Percentiles rank a stretch among this genome's conserved stretches.
phyloP scores from a whole-genome alignment of 2,113 vertebrate genomes.

The Protomyctophum bolini region DNA sequence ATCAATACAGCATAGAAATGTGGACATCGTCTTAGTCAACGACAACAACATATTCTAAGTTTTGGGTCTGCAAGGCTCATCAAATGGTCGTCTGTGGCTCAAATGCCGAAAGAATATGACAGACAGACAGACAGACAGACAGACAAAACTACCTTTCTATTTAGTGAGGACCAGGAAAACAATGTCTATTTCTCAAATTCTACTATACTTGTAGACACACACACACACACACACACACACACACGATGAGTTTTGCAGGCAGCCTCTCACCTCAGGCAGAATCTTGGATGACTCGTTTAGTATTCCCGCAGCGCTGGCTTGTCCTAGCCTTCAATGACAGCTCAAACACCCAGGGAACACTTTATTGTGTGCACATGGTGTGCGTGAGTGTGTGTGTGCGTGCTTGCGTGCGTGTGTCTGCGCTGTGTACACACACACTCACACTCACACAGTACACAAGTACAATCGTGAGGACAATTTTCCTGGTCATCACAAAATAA shows the following conservation, averaged over 20 bases:
- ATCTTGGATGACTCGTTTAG: conserved; percentile 5
- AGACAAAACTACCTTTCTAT: background rate
- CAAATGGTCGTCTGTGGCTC: no score
- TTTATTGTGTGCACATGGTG: background rate
- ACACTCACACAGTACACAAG: background rate
- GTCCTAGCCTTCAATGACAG: conserved; percentile 5
- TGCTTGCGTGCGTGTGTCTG: background rate
- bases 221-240: conserved; percentile 7
- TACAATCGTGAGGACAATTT: no score
- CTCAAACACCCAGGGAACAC: conserved; percentile 8
- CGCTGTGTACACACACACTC: background rate
- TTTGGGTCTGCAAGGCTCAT: no score
- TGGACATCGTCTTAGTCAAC: no score
- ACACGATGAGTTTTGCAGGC: conserved; percentile 7
- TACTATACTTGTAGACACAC: conserved; percentile 11
- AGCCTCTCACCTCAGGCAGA: conserved; percentile 3
- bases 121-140: no score
- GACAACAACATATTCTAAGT: no score
- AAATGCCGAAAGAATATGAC: no score
- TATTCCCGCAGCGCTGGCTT: conserved; percentile 1
- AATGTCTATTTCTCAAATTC: background rate
- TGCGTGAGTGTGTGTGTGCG: conserved; percentile 11
- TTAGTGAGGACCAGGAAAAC: no score
- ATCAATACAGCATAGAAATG: no score
- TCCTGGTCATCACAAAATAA: no score